phyloP scores from a whole-genome alignment of 2,888 invertebrate genomes.

The Hypselothyrea guttata region DNA sequence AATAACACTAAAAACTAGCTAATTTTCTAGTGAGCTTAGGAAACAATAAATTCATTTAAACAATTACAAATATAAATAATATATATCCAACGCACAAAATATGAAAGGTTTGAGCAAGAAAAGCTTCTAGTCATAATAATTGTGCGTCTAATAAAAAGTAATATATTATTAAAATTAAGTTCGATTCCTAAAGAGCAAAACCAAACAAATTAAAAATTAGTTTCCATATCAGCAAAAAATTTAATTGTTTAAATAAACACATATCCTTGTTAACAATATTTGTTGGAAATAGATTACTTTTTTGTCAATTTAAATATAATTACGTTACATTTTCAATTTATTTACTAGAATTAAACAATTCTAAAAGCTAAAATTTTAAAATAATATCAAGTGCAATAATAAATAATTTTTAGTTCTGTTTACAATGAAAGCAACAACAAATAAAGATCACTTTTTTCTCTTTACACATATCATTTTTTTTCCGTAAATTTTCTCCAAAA shows the following conservation, averaged over 20 bases:
- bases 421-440: not conserved
- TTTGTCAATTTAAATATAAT: slow-evolving; percentile 13
- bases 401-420: slow-evolving; percentile 41
- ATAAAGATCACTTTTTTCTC: not conserved
- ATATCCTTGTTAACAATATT: slow-evolving; percentile 62
- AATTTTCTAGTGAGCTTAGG: slow-evolving; percentile 50
- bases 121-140: slow-evolving; percentile 51
- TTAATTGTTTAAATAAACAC: slow-evolving; percentile 44
- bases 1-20: slow-evolving; percentile 27
- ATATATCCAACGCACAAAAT: slow-evolving; percentile 26
- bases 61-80: slow-evolving; percentile 2
- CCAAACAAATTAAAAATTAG: slow-evolving; percentile 21
- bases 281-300: slow-evolving; percentile 38
- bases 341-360: too few species aligned
- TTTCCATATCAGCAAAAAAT: slow-evolving; percentile 47
- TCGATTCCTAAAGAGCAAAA: slow-evolving; percentile 5
- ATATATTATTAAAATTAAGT: slow-evolving; percentile 5
- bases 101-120: slow-evolving; percentile 47
- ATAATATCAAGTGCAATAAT: slow-evolving; percentile 63
- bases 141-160: slow-evolving; percentile 36
- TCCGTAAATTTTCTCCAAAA: slow-evolving; percentile 7
- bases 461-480: slow-evolving; percentile 52
- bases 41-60: slow-evolving; percentile 27
- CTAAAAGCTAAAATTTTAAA: too few species aligned
- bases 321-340: slow-evolving; percentile 1